phyloP scores from a whole-genome alignment of 2,113 vertebrate species.

The Furnarius figulus region DNA sequence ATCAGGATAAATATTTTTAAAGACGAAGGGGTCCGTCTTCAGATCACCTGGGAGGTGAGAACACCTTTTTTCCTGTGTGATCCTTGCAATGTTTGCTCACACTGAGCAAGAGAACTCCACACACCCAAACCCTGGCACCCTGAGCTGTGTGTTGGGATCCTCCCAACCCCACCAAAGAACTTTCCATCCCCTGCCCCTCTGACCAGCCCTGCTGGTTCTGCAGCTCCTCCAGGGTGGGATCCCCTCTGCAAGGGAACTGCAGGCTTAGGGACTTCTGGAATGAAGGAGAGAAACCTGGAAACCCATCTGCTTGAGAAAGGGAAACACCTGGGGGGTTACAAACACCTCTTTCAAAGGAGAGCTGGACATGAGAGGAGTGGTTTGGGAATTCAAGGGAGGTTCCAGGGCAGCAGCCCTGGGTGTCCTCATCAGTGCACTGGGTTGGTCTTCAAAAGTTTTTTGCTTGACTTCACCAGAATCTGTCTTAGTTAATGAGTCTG shows the following conservation, averaged over 20 bases:
- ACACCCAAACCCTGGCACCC: neutral
- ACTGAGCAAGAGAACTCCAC: neutral
- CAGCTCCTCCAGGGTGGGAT: slow-evolving; percentile 66
- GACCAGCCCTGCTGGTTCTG: slow-evolving; percentile 41
- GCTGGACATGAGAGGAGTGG: neutral
- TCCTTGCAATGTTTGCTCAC: neutral
- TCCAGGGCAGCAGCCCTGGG: neutral
- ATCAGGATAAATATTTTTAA: neutral
- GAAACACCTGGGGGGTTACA: neutral
- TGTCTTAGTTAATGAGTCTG: neutral
- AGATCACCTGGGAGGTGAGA: neutral
- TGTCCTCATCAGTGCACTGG: neutral
- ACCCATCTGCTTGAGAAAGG: neutral
- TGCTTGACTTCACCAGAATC: slow-evolving; percentile 5
- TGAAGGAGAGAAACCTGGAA: neutral
- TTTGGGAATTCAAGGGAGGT: neutral
- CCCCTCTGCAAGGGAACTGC: neutral
- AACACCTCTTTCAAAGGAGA: neutral
- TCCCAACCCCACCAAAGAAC: slow-evolving; percentile 49
- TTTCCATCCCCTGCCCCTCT: slow-evolving; percentile 41
- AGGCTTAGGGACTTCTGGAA: neutral
- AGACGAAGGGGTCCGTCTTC: neutral
- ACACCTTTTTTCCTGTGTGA: neutral
- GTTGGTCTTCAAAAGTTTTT: neutral
- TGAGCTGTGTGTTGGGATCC: slow-evolving; percentile 19